A percentile compares a stretch with the other conserved stretches of the same genome.
These are phyloP conservation scores for Acrocyrtus sp. DNA, from an alignment of 2,888 invertebrate genomes.

Conservation along the genomic window DNA sequence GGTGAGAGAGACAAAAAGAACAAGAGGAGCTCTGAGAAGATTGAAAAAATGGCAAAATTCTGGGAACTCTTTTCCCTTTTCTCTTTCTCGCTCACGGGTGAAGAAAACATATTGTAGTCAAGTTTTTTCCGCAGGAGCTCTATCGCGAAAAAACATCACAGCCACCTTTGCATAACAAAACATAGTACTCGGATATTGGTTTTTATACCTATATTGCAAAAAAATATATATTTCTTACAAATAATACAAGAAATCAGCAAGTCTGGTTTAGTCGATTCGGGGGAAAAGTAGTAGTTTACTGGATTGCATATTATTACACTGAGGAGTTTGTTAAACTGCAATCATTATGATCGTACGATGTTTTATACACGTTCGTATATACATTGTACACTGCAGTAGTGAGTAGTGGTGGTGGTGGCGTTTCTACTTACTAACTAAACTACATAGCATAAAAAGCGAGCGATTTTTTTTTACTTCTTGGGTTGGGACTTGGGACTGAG, in stretches of 20 bases:
- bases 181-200: no score
- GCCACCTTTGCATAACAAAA: no score
- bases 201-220: no score
- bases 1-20: no score
- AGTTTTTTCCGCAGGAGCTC: slow-evolving; percentile 21
- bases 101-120: slow-evolving; percentile 1
- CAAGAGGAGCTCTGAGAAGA: neutral
- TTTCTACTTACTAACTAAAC: no score
- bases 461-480: slow-evolving; percentile 31
- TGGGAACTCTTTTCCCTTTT: slow-evolving; percentile 19
- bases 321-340: slow-evolving; percentile 39
- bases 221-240: no score
- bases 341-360: slow-evolving; percentile 32
- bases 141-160: no score
- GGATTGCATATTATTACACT: no score
- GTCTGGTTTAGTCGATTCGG: no score
- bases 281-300: no score
- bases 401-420: neutral
- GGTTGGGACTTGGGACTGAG: slow-evolving; percentile 39
- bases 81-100: neutral
- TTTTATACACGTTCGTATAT: neutral
- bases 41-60: slow-evolving; percentile 8
- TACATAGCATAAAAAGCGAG: no score
- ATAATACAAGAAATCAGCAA: no score
- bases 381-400: slow-evolving; percentile 30